phyloP scores from a whole-genome alignment of 2,888 invertebrate genomes.

The Alcis repandata region DNA sequence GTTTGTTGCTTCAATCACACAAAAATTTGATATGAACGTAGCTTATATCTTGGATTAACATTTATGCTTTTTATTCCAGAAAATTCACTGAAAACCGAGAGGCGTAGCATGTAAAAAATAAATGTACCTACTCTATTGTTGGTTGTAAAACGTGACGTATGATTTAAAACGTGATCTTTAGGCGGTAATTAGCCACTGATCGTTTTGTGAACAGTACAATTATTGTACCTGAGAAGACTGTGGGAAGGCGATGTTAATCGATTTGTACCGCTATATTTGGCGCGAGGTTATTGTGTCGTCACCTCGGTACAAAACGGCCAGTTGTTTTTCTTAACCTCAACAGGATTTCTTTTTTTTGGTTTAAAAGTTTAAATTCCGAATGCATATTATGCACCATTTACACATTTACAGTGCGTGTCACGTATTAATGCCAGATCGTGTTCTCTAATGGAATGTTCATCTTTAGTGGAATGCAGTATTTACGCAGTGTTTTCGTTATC shows the following conservation, averaged over 20 bases:
- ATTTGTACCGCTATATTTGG: slow-evolving; percentile 45
- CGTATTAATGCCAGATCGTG: no score
- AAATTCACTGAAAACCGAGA: no score
- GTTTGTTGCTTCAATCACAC: no score
- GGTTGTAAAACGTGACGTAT: slow-evolving; percentile 11
- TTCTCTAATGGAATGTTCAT: no score
- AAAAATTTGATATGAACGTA: no score
- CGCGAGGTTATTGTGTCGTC: slow-evolving; percentile 43
- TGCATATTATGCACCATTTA: not conserved
- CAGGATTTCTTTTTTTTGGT: not conserved
- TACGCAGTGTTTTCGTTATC: no score
- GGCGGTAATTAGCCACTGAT: slow-evolving; percentile 16
- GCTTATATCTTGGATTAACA: no score
- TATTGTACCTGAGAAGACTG: slow-evolving; percentile 12
- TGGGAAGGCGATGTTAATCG: slow-evolving; percentile 46
- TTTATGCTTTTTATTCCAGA: no score
- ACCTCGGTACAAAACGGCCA: slow-evolving; percentile 34
- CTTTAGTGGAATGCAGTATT: no score
- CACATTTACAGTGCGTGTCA: no score
- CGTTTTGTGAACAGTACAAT: slow-evolving; percentile 17
- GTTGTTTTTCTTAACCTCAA: slow-evolving; percentile 8
- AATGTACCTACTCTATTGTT: no score
- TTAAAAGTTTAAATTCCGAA: not conserved
- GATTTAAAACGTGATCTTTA: slow-evolving; percentile 16
- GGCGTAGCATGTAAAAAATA: not conserved